Base-by-base conservation (phyloP, 2,113 vertebrate species). In the Acrocephalus arundinaceus region DNA sequence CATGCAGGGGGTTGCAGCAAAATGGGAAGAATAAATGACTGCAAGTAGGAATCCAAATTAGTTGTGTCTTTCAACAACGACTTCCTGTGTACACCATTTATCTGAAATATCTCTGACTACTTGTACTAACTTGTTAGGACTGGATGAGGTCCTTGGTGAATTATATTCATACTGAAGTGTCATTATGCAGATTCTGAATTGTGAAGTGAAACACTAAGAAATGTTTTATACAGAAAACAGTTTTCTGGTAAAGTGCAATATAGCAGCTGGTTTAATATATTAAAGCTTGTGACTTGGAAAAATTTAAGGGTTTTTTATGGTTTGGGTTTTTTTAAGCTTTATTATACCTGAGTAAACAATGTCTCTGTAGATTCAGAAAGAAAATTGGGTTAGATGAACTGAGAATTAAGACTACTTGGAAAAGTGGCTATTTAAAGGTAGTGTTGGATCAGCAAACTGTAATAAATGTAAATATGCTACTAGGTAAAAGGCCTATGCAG, bases 1-100 rank as follows among this genome's bases (percentile, higher is more conserved):
- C 27, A 5, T 48, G 43, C 1, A 2, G 13, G 20, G n/a, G 5
- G 0, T 58, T 61, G 31, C 1, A 8, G 65, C 37, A 75, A 77
- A 92, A 43, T 22, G 7, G 27, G 57, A 57, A 75, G 6, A 8
- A 43, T 51, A 87, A 45, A 57, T 37, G 12, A 22, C 31, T 52
- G 2, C 27, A 21, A 35, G 30, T 43, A 81, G 67, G 33, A 72
- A 65, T 77, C 48, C 63, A 77, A 35, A 37, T 90, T 48, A 75
- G 59, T 81, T 46, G 13, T 33, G 15, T 63, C 25, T 59, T 15
- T 37, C 17, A 65, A 21, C 10, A 28, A 37, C 30, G 4, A 6
- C 2, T 78, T 68, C 45, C 35, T 54, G 6, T 37, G 17, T 33
- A 18, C 17, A 6, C 31, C 30, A 22, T 58, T 72, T 81, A 68